Conservation (phyloP, 2,888 invertebrate species). For the Tenthredo mesomela region DNA sequence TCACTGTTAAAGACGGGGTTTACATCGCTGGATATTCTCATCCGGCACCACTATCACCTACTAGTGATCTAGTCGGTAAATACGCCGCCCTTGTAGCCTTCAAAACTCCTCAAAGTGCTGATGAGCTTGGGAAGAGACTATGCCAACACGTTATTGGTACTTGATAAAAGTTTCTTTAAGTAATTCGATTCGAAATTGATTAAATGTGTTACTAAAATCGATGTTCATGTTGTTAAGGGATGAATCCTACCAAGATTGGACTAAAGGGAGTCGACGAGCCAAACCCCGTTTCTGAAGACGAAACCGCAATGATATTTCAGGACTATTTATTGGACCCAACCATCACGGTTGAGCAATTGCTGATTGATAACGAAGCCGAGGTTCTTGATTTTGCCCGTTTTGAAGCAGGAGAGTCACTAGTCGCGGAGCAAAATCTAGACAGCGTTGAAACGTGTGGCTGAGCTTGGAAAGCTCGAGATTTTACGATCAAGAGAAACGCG, state of each 20-base stretch:
- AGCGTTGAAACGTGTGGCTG: slow-evolving; percentile 84
- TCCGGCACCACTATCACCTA: slow-evolving; percentile 82
- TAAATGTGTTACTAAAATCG: not conserved
- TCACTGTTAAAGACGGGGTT: slow-evolving; percentile 82
- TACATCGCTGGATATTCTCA: slow-evolving; percentile 88
- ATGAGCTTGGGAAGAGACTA: slow-evolving; percentile 85
- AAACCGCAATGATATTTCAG: slow-evolving; percentile 90
- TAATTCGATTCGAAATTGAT: not conserved
- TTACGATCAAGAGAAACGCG: not conserved
- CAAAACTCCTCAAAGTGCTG: slow-evolving; percentile 76
- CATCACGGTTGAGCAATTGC: slow-evolving; percentile 86
- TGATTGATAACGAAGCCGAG: slow-evolving; percentile 83
- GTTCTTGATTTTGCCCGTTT: slow-evolving; percentile 92
- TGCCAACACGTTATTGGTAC: slow-evolving; percentile 95
- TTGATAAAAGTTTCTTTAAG: not conserved
- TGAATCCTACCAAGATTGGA: slow-evolving; percentile 90
- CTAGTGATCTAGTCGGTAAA: slow-evolving; percentile 85
- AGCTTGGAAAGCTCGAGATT: slow-evolving; percentile 57
- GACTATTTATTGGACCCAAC: slow-evolving; percentile 91
- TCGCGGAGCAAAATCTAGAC: slow-evolving; percentile 78
- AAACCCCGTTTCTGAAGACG: slow-evolving; percentile 85
- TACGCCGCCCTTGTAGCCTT: slow-evolving; percentile 92
- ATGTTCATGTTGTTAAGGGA: slow-evolving; percentile 77
- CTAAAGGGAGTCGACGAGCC: slow-evolving; percentile 82
- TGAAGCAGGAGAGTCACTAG: slow-evolving; percentile 88